Base-by-base conservation (phyloP, 2,888 invertebrate genomes). In the Teleogryllus oceanicus region DNA sequence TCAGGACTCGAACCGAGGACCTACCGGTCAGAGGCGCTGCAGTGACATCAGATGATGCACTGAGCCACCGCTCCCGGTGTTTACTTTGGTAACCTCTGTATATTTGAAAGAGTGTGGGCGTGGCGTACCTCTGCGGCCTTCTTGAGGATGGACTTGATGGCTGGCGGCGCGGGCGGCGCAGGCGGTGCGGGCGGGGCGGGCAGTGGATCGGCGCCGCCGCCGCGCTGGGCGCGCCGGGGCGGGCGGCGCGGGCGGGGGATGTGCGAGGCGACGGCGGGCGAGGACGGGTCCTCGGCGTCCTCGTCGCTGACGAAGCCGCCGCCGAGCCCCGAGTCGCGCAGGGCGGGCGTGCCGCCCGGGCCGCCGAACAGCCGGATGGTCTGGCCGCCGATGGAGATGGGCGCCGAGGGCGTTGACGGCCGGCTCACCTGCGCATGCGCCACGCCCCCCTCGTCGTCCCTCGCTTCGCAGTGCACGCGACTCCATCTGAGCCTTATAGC, bases 351-450 rank as follows among this genome's bases (percentile, higher is more conserved):
- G 16, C 77, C 37, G 74, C 50, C 50, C 75, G 78, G 24, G 74
- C 51, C 74, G 62, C 51, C 77, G 49, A 92, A 89, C 74, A 92
- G 88, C 83, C 92, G 88, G 83, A 93, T 92, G 84, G 92, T 89
- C 85, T 93, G 93, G 12, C 93, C 93, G 13, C 92, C 90, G 81
- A 93, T 92, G 81, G 83, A 84, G 91, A 92, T 84, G 85, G 87
- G 49, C n/a, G 50, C 2, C 11, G 75, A 13, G 1, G 62, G 62
- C n/a, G 62, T 62, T 1, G 16, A 10, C 16, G 13, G 16, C 5
- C 62, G 62, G 3, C 62, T 4, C 62, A n/a, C 62, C 62, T 18
- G 16, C 62, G 62, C 12, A 12, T 2, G 62, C 12, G 13, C 62
- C 62, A 62, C 12, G 62, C 51, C 51, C 13, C 2, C 24, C 24